Base-by-base conservation (phyloP, 2,888 invertebrate species). In the Pyralis farinalis region DNA sequence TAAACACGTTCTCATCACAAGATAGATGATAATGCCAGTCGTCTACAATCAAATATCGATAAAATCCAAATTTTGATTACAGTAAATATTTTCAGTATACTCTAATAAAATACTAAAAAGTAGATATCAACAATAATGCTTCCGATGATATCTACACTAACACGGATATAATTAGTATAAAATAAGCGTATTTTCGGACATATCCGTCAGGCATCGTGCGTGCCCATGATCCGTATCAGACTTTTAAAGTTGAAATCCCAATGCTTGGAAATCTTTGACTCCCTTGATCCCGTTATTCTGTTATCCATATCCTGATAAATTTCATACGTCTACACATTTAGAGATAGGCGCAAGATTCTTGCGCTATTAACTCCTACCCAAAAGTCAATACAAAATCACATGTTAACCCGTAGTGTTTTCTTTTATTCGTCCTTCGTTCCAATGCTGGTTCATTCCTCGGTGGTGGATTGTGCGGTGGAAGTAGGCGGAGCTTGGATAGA, bases 121-220 rank as follows among this genome's bases (percentile, higher is more conserved):
- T 81, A 75, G 79, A 81, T 76, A 79, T 71, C 77, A 83, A 80
- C 76, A 77, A 69, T 66, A 72, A 73, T 58, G 72, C 65, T 70
- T 72, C 65, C 58, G 68, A 67, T 72, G 71, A 76, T 75, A 78
- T 65, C 78, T 71, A 80, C 71, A 69, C 79, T 79, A 83, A 82
- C 75, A 79, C 71, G 78, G 80, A 77, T 81, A 83, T 79, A 78
- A 70, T 73, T 70, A 71, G 72, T 84, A 81, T 80, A 85, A 85
- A 86, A 87, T 88, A 88, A 88, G 87, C 87, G 87, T 88, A 87
- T 84, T 75, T 69, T 74, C 83, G 86, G 87, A 86, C 79, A 70
- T 71, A 70, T 77, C 78, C 77, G 72, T 77, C 63, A 57, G 77
- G 74, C 75, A 66, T 61, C 56, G 49, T 49, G 44, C 55, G 60